A percentile compares a stretch with the other conserved stretches of the same genome.
Evolutionary conservation across 2,797 vertebrate genomes (phyloP).

Genomic region (Pogonophryne albipinna): DNA sequence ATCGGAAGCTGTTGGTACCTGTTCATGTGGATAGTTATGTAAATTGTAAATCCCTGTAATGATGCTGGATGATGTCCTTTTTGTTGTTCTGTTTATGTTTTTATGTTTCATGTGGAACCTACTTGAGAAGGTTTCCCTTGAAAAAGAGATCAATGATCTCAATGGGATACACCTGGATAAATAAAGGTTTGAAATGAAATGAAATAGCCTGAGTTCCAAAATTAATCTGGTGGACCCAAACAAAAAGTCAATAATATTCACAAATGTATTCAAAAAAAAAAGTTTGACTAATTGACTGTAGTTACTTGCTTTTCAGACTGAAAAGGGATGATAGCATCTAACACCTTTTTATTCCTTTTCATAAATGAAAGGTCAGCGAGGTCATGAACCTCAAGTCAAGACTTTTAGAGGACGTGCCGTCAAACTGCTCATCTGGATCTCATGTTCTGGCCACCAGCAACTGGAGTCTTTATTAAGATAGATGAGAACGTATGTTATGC

Average conservation of each 20-base stretch:
- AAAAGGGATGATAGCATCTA: background rate
- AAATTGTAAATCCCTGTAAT: too few relatives aligned
- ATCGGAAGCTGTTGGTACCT: too few relatives aligned
- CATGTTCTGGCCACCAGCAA: background rate
- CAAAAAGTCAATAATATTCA: too few relatives aligned
- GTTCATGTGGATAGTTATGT: too few relatives aligned
- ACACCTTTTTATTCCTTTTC: background rate
- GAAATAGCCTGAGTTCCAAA: background rate
- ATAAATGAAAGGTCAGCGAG: background rate
- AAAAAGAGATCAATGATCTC: too few relatives aligned
- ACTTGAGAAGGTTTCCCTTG: too few relatives aligned
- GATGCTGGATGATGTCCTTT: too few relatives aligned
- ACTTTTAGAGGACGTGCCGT: background rate
- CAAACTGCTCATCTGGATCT: background rate
- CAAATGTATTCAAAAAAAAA: too few relatives aligned
- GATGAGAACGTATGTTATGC: background rate
- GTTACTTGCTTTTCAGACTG: background rate
- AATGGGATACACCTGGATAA: too few relatives aligned
- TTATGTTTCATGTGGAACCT: too few relatives aligned
- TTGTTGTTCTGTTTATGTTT: too few relatives aligned
- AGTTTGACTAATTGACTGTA: background rate
- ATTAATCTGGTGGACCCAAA: background rate
- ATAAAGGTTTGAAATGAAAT: too few relatives aligned
- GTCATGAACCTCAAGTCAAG: background rate
- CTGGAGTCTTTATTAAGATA: background rate